phyloP scores from a whole-genome alignment of 2,888 invertebrate genomes.

The Craniophora ligustri region DNA sequence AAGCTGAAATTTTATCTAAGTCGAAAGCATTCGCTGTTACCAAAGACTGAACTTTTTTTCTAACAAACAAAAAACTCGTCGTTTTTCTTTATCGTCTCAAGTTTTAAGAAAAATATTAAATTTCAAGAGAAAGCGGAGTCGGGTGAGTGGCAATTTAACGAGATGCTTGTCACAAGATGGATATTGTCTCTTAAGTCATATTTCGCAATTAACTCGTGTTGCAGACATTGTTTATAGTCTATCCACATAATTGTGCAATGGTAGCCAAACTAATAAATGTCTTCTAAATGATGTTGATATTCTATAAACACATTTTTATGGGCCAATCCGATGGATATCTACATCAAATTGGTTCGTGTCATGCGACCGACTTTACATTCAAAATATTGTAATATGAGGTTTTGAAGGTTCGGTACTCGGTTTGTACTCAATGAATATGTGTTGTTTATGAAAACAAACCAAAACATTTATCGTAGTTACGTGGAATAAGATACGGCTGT shows the following conservation, averaged over 20 bases:
- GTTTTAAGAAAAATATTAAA: slow-evolving; percentile 28
- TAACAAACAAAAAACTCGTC: slow-evolving; percentile 3
- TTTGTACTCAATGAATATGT: slow-evolving; percentile 39
- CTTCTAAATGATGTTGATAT: slow-evolving; percentile 41
- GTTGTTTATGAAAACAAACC: slow-evolving; percentile 19
- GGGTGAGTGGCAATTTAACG: slow-evolving; percentile 32
- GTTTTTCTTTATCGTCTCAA: slow-evolving; percentile 21
- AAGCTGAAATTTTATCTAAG: slow-evolving; percentile 20
- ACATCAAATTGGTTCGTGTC: slow-evolving; percentile 34
- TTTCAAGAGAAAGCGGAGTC: slow-evolving; percentile 13
- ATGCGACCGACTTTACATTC: slow-evolving; percentile 37
- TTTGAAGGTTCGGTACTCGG: slow-evolving; percentile 2
- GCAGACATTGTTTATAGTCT: slow-evolving; percentile 12
- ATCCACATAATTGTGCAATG: slow-evolving; percentile 17
- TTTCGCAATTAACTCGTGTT: slow-evolving; percentile 40
- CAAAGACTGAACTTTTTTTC: slow-evolving; percentile 21
- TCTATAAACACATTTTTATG: slow-evolving; percentile 50
- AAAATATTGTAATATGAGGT: slow-evolving; percentile 18
- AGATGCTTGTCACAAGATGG: slow-evolving; percentile 15
- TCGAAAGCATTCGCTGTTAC: slow-evolving; percentile 12
- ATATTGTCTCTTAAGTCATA: slow-evolving; percentile 22
- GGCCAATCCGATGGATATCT: slow-evolving; percentile 35
- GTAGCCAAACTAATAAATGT: slow-evolving; percentile 32
- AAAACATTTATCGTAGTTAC: slow-evolving; percentile 19
- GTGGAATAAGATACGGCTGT: too few species aligned